Conservation (phyloP, 1,140 invertebrate species). For the Asbolus verrucosus region DNA sequence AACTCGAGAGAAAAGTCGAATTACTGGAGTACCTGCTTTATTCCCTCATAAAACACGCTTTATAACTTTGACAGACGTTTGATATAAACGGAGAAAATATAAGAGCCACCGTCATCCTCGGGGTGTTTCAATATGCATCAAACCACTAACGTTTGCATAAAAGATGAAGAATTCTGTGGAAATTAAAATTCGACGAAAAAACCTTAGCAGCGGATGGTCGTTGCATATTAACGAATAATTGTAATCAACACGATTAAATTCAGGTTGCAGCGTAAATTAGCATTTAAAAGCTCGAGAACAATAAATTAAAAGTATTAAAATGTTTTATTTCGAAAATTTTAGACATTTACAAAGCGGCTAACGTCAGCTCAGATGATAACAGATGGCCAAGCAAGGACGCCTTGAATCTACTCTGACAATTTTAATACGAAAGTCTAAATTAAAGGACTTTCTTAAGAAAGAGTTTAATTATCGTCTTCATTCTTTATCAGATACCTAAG, state of each 20-base stretch:
- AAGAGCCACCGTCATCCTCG: conserved; percentile 1
- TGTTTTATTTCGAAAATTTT: conserved; percentile 10
- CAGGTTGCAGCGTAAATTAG: neutral
- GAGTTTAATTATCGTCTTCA: conserved; percentile 21
- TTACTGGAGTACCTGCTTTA: conserved; percentile 37
- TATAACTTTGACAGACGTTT: conserved; percentile 46
- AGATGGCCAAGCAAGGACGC: conserved; percentile 49
- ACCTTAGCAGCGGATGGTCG: neutral
- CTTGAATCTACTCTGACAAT: conserved; percentile 41
- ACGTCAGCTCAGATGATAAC: conserved; percentile 15
- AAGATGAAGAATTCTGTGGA: conserved; percentile 2
- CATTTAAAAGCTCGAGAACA: neutral
- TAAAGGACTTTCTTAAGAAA: conserved; percentile 27
- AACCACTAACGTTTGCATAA: conserved; percentile 22
- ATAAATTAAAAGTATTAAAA: conserved; percentile 25
- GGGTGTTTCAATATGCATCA: conserved; percentile 31
- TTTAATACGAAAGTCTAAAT: conserved; percentile 31
- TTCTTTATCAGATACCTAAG: conserved; percentile 5
- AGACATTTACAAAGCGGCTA: conserved; percentile 13
- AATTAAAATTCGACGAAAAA: conserved; percentile 12
- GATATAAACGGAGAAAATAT: conserved; percentile 44
- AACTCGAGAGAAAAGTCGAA: conserved; percentile 36
- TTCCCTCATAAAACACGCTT: conserved; percentile 44
- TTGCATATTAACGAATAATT: conserved; percentile 12
- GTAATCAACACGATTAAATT: conserved; percentile 1